These are phyloP conservation scores for Clarias magur DNA, from an alignment of 2,113 vertebrate genomes.

Conservation along the genomic window DNA sequence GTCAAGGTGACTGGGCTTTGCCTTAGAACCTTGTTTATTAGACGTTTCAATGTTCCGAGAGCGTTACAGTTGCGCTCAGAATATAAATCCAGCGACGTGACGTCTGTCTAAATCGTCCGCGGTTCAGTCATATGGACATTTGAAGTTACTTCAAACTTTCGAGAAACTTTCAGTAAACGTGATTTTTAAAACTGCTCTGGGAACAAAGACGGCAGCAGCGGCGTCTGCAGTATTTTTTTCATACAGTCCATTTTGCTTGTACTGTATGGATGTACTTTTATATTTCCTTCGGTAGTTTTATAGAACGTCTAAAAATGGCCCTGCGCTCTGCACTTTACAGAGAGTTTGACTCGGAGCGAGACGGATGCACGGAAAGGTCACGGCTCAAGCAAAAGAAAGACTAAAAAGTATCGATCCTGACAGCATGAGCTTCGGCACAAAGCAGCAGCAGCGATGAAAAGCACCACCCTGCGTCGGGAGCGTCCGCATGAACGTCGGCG, in stretches of 20 bases:
- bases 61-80: neutral
- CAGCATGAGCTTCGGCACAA: conserved; percentile 65
- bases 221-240: neutral
- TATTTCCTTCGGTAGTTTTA: neutral
- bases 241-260: neutral
- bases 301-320: conserved; percentile 62
- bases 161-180: no score
- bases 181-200: neutral
- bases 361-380: conserved; percentile 74
- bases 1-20: conserved; percentile 9
- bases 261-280: neutral
- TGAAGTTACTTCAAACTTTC: neutral
- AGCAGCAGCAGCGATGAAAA: conserved; percentile 25
- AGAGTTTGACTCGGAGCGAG: conserved; percentile 67
- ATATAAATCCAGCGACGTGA: neutral
- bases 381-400: conserved; percentile 66
- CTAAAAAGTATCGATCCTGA: conserved; percentile 71
- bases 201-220: neutral
- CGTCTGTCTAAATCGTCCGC: neutral
- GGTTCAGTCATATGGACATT: neutral
- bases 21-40: neutral
- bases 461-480: neutral
- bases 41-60: neutral
- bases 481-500: neutral
- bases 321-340: conserved; percentile 63